Conservation (phyloP, 2,113 vertebrate species). For the Chrysemys picta region DNA sequence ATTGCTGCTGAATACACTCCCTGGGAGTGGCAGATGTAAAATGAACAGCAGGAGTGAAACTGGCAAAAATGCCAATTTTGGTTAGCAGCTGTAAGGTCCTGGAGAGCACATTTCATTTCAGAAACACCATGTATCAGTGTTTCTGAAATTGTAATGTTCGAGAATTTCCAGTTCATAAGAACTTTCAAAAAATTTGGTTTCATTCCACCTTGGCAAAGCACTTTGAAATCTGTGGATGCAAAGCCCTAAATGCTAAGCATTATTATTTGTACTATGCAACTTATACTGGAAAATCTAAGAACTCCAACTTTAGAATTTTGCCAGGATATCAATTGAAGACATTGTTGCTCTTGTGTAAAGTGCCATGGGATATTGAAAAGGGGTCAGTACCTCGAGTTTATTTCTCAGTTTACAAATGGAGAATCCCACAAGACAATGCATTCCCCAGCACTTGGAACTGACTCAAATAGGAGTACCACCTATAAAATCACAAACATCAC, state of each 20-base stretch:
- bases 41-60: neutral
- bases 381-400: too few species aligned
- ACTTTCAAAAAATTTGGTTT: neutral
- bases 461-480: neutral
- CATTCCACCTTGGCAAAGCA: neutral
- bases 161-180: neutral
- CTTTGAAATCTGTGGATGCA: neutral
- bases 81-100: too few species aligned
- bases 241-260: neutral
- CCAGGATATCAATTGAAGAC: neutral
- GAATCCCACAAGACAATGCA: neutral
- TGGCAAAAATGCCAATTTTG: too few species aligned
- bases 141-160: neutral
- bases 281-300: neutral
- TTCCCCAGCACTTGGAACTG: neutral
- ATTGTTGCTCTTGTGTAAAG: neutral
- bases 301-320: neutral
- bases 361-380: neutral
- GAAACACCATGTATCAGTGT: neutral
- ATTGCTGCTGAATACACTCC: neutral
- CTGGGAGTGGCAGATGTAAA: neutral
- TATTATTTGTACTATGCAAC: neutral
- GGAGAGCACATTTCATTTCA: too few species aligned
- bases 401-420: neutral
- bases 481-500: neutral